Evolutionary conservation across 2,797 vertebrate species (phyloP).

Genomic region (Galagoides demidoff): DNA sequence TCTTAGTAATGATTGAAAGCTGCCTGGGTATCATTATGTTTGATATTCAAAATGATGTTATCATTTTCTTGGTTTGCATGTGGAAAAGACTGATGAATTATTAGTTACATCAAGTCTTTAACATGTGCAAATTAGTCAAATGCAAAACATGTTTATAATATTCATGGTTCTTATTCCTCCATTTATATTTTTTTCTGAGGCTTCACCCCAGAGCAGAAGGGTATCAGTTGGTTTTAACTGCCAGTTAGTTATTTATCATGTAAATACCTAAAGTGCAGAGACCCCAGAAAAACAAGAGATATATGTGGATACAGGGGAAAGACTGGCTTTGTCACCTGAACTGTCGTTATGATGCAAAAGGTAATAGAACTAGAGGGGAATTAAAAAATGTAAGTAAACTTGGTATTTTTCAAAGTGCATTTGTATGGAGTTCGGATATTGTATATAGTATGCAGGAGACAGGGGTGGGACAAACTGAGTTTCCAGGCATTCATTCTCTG

Average conservation of each 20-base stretch:
- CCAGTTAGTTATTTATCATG: conserved; percentile 37
- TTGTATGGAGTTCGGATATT: neutral
- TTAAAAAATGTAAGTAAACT: neutral
- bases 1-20: conserved; percentile 75
- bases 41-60: conserved; percentile 77
- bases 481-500: neutral
- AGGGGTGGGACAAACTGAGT: neutral
- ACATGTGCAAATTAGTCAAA: conserved; percentile 79
- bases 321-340: neutral
- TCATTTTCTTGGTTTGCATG: conserved; percentile 76
- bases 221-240: conserved; percentile 10
- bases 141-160: conserved; percentile 78
- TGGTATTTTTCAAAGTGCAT: neutral
- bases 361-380: neutral
- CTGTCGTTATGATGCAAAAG: neutral
- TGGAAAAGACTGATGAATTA: conserved; percentile 75
- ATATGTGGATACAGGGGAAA: neutral
- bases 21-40: conserved; percentile 69
- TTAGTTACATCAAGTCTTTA: conserved; percentile 80
- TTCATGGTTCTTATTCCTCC: conserved; percentile 66
- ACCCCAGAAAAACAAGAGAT: neutral
- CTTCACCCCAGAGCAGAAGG: conserved; percentile 49
- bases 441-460: neutral
- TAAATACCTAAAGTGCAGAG: neutral
- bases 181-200: conserved; percentile 66